Evolutionary conservation across 53 echinoderm and acorn worm species (phyloP).

Genomic region (Apostichopus leukothele): DNA sequence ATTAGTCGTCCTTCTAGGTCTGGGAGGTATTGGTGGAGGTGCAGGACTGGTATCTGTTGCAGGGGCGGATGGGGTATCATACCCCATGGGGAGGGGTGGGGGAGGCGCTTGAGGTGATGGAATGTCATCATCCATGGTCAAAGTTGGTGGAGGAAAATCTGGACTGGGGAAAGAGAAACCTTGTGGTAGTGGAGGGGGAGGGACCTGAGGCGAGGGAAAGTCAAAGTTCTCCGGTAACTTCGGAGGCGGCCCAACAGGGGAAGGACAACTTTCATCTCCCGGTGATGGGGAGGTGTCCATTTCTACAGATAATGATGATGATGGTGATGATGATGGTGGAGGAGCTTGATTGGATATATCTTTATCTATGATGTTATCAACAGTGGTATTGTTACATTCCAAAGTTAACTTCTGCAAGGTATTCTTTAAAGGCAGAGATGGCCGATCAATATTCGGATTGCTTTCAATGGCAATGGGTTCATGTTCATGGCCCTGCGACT

Average conservation of each 20-base stretch:
- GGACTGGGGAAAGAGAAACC: conserved; percentile 45
- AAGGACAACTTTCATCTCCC: conserved; percentile 7
- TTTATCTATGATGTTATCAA: neutral
- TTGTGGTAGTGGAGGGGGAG: conserved; percentile 86
- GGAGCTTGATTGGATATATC: neutral
- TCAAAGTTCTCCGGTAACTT: conserved; percentile 69
- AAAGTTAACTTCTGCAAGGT: neutral
- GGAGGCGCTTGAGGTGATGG: conserved; percentile 55
- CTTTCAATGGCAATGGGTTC: too few relatives aligned
- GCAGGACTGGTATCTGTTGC: neutral
- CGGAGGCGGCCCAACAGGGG: conserved; percentile 57
- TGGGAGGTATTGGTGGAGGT: conserved; percentile 12
- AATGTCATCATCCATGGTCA: conserved; percentile 48
- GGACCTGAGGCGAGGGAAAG: conserved; percentile 85
- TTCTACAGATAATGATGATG: neutral
- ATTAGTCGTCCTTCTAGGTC: neutral
- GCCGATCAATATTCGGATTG: too few relatives aligned
- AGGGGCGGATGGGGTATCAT: conserved; percentile 28
- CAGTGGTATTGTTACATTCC: neutral
- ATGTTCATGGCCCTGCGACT: too few relatives aligned
- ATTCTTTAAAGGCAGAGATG: neutral
- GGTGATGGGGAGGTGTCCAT: neutral
- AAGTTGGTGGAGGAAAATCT: conserved; percentile 40
- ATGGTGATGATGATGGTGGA: neutral
- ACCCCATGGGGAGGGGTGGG: conserved; percentile 45